Evolutionary conservation across 2,888 invertebrate species (phyloP).

Genomic region (Holacanthella duospinosa): DNA sequence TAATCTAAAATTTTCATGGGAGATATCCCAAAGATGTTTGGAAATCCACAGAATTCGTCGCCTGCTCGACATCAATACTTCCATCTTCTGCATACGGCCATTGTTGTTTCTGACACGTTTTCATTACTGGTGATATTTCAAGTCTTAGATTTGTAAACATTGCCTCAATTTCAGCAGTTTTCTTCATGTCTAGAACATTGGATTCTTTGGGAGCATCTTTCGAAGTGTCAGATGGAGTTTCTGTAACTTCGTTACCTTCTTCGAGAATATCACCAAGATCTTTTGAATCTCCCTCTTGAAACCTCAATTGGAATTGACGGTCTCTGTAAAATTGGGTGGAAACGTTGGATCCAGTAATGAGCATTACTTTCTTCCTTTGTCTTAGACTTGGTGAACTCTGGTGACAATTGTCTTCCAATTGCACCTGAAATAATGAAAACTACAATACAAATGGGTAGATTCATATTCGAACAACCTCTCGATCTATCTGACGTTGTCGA

Average conservation of each 20-base stretch:
- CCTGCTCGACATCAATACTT: neutral
- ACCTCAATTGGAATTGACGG: conserved; percentile 38
- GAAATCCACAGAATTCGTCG: conserved; percentile 39
- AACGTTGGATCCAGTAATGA: conserved; percentile 35
- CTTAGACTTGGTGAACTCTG: conserved; percentile 10
- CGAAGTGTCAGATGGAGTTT: conserved; percentile 1
- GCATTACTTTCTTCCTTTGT: conserved; percentile 28
- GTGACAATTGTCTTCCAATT: conserved; percentile 2
- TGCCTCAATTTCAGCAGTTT: conserved; percentile 78
- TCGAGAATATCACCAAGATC: conserved; percentile 22
- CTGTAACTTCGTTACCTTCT: conserved; percentile 15
- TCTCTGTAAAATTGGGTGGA: conserved; percentile 33
- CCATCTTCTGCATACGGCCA: too few species aligned
- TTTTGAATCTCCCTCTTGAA: conserved; percentile 14
- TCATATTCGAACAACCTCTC: too few species aligned
- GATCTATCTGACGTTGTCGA: too few species aligned
- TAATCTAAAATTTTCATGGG: conserved; percentile 45
- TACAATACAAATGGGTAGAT: too few species aligned
- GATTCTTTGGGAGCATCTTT: neutral
- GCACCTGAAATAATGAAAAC: neutral
- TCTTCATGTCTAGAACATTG: conserved; percentile 65
- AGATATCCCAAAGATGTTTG: conserved; percentile 57
- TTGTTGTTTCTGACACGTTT: neutral
- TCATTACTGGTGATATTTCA: neutral
- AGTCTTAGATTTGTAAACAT: conserved; percentile 50